Percentiles rank a stretch among this genome's conserved stretches.
phyloP scores from a whole-genome alignment of 1,140 invertebrate species.

The Musca vetustissima region DNA sequence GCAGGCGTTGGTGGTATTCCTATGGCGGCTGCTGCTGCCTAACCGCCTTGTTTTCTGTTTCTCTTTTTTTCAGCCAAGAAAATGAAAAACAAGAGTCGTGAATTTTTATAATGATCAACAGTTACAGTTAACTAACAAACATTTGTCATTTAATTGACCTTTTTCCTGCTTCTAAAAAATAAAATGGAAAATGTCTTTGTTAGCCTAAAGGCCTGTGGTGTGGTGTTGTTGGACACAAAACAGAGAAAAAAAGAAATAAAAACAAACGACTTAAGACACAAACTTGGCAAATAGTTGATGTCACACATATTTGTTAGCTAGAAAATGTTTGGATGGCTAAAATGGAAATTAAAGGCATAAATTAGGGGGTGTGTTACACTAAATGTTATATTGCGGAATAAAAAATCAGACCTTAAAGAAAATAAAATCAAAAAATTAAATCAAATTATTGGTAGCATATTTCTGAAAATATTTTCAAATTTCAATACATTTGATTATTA shows the following conservation, averaged over 20 bases:
- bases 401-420: no score
- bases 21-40: background rate
- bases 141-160: constrained; percentile 31
- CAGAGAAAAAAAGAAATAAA: background rate
- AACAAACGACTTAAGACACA: constrained; percentile 17
- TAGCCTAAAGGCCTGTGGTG: background rate
- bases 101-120: constrained; percentile 20
- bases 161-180: constrained; percentile 19
- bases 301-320: no score
- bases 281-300: constrained; percentile 11
- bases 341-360: no score
- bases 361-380: no score
- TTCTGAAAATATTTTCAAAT: no score
- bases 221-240: no score
- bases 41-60: background rate
- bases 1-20: background rate
- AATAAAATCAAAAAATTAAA: no score
- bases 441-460: no score
- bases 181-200: constrained; percentile 25
- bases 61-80: background rate
- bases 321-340: no score
- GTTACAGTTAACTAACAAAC: constrained; percentile 24
- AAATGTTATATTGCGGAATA: no score
- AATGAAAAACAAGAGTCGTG: constrained; percentile 9
- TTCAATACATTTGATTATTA: no score